A percentile compares a stretch with the other conserved stretches of the same genome.
Evolutionary conservation across 2,888 invertebrate species (phyloP).

Genomic region (Caenorhabditis auriculariae): DNA sequence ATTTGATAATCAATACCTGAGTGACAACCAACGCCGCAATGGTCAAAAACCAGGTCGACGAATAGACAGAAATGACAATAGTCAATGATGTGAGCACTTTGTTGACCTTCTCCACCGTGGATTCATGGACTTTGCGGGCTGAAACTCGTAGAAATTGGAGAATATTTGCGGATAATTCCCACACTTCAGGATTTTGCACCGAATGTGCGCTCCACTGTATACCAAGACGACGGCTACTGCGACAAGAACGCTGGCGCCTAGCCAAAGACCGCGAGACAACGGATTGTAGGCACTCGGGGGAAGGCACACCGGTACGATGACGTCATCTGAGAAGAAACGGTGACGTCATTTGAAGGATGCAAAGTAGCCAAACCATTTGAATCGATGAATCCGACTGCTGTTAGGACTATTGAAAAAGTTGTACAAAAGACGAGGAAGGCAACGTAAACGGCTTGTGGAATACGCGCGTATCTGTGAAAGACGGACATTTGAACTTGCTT

Average conservation of each 20-base stretch:
- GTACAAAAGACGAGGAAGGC: constrained; percentile 8
- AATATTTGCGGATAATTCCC: neutral
- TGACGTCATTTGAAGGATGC: too few relatives aligned
- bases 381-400: constrained; percentile 18
- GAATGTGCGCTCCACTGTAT: constrained; percentile 30
- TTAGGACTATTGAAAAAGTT: constrained; percentile 17
- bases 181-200: constrained; percentile 28
- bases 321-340: constrained; percentile 20
- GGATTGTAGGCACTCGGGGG: constrained; percentile 38
- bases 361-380: constrained; percentile 6
- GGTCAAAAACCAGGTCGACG: constrained; percentile 43
- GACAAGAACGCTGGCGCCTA: constrained; percentile 25
- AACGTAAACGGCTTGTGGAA: constrained; percentile 19
- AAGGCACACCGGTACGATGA: constrained; percentile 24
- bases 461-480: constrained; percentile 20
- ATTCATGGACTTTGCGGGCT: constrained; percentile 19
- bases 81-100: constrained; percentile 37
- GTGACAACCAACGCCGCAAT: constrained; percentile 31
- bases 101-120: constrained; percentile 20
- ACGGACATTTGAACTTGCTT: neutral
- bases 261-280: constrained; percentile 29
- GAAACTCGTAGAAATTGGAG: neutral
- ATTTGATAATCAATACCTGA: constrained; percentile 16
- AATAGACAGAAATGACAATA: constrained; percentile 33
- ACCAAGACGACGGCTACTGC: constrained; percentile 34